A percentile compares a stretch with the other conserved stretches of the same genome.
These are phyloP conservation scores for Ornithorhynchus anatinus DNA, from an alignment of 2,113 vertebrate species.

Conservation along the genomic window DNA sequence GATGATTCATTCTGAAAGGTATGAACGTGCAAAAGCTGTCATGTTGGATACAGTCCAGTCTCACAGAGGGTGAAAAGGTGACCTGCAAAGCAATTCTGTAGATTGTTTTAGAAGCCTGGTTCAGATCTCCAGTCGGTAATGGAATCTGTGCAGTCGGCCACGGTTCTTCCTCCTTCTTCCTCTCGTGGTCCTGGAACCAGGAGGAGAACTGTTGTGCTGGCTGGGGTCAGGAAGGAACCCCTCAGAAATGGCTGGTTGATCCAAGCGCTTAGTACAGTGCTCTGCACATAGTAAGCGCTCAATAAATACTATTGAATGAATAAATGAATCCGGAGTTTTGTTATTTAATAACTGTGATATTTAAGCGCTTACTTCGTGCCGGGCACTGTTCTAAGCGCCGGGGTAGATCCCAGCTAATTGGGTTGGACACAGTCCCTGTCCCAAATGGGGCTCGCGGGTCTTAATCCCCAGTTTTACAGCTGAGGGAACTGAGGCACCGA, in stretches of 20 bases:
- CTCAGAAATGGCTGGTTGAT: slow-evolving; percentile 15
- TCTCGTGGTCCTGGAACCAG: neutral
- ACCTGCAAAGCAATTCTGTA: slow-evolving; percentile 34
- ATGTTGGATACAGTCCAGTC: slow-evolving; percentile 34
- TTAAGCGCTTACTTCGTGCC: too few species aligned
- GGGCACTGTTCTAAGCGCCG: too few species aligned
- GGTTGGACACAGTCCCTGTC: too few species aligned
- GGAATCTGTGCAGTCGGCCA: slow-evolving; percentile 5
- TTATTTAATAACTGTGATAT: slow-evolving; percentile 28
- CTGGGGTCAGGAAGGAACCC: slow-evolving; percentile 2
- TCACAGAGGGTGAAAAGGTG: slow-evolving; percentile 31
- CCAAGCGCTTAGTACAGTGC: too few species aligned
- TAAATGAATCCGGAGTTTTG: too few species aligned
- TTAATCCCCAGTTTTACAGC: too few species aligned
- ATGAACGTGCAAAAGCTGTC: slow-evolving; percentile 30
- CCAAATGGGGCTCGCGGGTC: too few species aligned
- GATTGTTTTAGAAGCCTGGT: neutral
- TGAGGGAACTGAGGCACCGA: too few species aligned
- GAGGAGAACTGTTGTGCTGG: neutral
- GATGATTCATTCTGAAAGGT: slow-evolving; percentile 9
- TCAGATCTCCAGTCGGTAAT: neutral
- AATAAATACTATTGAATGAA: too few species aligned
- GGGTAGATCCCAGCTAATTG: too few species aligned
- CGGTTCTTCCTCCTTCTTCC: slow-evolving; percentile 4
- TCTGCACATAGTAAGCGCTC: too few species aligned